Conservation (phyloP, 2,113 vertebrate genomes). For the Strigops habroptila region DNA sequence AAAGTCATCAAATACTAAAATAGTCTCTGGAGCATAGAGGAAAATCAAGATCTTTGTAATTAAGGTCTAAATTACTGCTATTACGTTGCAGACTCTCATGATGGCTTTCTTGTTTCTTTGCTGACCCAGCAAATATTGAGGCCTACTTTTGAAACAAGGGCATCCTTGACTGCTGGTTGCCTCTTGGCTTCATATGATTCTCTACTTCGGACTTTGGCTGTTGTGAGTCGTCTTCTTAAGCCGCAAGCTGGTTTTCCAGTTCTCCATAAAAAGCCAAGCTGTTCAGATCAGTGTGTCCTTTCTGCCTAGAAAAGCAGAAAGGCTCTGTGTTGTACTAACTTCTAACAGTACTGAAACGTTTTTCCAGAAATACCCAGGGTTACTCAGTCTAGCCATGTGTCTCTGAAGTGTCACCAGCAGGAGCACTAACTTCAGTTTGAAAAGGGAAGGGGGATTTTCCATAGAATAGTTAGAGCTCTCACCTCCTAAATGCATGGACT, state of each 20-base stretch:
- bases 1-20: background rate
- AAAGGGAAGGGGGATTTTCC: background rate
- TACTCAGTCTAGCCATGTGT: background rate
- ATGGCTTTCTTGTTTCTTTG: background rate
- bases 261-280: background rate
- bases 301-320: background rate
- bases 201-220: background rate
- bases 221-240: background rate
- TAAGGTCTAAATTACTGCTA: background rate
- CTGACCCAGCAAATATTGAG: background rate
- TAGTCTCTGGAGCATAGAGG: background rate
- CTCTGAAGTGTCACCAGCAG: background rate
- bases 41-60: background rate
- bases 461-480: background rate
- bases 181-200: background rate
- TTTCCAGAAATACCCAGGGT: background rate
- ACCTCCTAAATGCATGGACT: background rate
- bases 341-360: background rate
- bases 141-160: background rate
- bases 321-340: background rate
- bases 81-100: background rate
- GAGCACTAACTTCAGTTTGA: background rate
- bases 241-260: background rate
- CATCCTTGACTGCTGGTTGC: background rate
- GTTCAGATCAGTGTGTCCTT: background rate